Percentiles rank a stretch among this genome's conserved stretches.
Conservation (phyloP, 2,888 invertebrate species). For the Ochropleura plecta region DNA sequence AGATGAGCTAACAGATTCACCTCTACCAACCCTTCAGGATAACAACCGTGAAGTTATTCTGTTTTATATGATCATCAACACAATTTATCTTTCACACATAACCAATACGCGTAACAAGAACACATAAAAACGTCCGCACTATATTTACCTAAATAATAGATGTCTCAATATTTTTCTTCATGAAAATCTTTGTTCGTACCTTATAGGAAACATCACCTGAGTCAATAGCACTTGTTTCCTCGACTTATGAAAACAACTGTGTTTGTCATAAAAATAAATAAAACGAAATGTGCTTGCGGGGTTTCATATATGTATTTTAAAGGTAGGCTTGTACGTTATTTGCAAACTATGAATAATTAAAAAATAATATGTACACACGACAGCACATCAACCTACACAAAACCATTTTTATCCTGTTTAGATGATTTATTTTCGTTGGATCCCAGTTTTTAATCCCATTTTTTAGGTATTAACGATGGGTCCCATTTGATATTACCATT, state of each 20-base stretch:
- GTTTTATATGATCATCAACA: neutral
- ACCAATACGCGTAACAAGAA: constrained; percentile 17
- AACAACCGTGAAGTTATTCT: neutral
- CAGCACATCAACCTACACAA: too few relatives aligned
- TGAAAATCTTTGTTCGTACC: constrained; percentile 34
- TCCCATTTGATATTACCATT: too few relatives aligned
- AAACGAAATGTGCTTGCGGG: constrained; percentile 15
- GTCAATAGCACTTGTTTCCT: constrained; percentile 61
- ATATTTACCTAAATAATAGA: constrained; percentile 60
- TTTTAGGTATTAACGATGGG: too few relatives aligned
- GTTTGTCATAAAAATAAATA: constrained; percentile 64
- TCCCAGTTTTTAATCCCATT: too few relatives aligned
- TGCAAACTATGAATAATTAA: too few relatives aligned
- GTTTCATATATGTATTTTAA: constrained; percentile 24
- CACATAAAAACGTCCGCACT: constrained; percentile 39
- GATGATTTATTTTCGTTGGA: too few relatives aligned
- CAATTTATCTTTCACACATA: constrained; percentile 1
- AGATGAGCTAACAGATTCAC: neutral
- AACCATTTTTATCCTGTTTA: too few relatives aligned
- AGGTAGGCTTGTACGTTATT: neutral
- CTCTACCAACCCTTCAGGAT: neutral
- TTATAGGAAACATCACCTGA: constrained; percentile 63
- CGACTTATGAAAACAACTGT: constrained; percentile 55
- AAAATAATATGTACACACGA: too few relatives aligned
- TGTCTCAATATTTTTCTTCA: constrained; percentile 44